Base-by-base conservation (phyloP, 2,113 vertebrate species). In the Scophthalmus maximus region DNA sequence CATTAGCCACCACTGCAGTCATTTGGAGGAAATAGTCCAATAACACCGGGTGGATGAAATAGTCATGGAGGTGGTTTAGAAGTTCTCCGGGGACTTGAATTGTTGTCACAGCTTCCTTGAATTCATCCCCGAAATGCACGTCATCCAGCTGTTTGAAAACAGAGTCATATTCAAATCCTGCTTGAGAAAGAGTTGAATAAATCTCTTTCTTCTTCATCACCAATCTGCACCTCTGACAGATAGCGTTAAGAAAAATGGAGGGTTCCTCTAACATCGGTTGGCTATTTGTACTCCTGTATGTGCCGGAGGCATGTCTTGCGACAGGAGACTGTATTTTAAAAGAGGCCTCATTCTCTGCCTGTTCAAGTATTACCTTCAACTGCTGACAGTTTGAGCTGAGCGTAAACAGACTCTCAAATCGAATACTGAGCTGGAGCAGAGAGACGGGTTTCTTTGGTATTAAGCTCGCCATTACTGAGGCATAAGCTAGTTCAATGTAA, bases 11-110 rank as follows among this genome's bases (percentile, higher is more conserved):
- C 52, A 94, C 84, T 46, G 91, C 86, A 0, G 87, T 91, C 94
- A 96, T 95, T 87, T 97, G 95, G 61, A 97, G 76, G 68, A 96
- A 95, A 70, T 84, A 95, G 82, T 96, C 96, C 0, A 97, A 82
- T 18, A 97, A 59, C 32, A 95, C 93, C 30, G 95, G 95, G 56
- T 97, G 95, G 68, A 96, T 87, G 26, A 76, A 92, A 80, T 94
- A 95, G 23, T 93, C 89, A 79, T 94, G 78, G 62, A 96, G 90
- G 59, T 94, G 77, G 34, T 64, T 76, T 30, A 84, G 0, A 0
- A 92, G 81, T 77, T 93, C 89, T 72, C 76, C 58, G 6, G 92
- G 93, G 57, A 95, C 91, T 38, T 76, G 89, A 9, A 97, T 73
- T 36, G 55, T 85, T 38, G 94, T 86, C 72, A 96, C 82, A 42